Conservation (phyloP, 2,797 vertebrate genomes). For the Tinamus major region DNA sequence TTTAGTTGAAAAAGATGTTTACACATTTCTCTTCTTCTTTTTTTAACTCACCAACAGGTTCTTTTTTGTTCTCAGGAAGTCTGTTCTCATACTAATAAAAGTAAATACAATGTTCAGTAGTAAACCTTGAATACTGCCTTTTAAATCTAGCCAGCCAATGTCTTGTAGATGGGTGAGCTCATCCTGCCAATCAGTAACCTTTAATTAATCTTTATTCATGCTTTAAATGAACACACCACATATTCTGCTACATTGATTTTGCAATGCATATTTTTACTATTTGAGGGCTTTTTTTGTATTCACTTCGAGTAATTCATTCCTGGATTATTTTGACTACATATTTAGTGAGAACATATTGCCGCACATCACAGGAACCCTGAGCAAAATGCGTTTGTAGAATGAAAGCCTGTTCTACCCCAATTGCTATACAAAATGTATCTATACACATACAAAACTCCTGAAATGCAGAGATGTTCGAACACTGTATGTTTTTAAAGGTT, state of each 20-base stretch:
- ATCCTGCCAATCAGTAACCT: not conserved
- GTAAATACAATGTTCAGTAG: not conserved
- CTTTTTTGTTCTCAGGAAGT: not conserved
- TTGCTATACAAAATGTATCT: slow-evolving; percentile 1
- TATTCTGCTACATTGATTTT: not conserved
- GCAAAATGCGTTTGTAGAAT: slow-evolving; percentile 23
- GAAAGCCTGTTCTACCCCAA: not conserved
- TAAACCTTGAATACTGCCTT: not conserved
- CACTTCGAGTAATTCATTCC: not conserved
- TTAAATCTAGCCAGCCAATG: not conserved
- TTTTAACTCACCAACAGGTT: not conserved
- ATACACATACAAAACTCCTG: not conserved
- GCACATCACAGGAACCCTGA: not conserved
- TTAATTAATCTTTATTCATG: not conserved
- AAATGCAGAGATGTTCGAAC: not conserved
- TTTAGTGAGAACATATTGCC: slow-evolving; percentile 26
- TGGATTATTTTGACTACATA: not conserved
- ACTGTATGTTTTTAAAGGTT: slow-evolving; percentile 2
- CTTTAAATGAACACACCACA: not conserved
- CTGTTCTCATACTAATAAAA: not conserved
- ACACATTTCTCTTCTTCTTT: not conserved
- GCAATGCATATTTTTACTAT: not conserved
- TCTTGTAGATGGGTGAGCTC: not conserved
- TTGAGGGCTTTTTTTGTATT: not conserved
- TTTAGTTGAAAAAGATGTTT: not conserved